Evolutionary conservation across 2,113 vertebrate genomes (phyloP).

Genomic region (Mastomys natalensis): DNA sequence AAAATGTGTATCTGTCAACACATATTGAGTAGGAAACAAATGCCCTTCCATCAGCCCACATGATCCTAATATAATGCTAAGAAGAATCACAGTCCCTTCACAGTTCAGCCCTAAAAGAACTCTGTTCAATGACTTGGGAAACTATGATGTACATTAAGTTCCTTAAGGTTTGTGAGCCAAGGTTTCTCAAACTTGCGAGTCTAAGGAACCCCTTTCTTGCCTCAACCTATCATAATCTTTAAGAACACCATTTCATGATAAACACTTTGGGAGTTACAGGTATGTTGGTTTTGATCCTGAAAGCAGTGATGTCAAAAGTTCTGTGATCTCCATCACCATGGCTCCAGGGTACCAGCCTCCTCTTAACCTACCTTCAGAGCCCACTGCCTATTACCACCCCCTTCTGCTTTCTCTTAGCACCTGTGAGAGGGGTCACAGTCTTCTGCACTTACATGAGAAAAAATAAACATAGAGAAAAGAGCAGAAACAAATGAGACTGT

Average conservation of each 20-base stretch:
- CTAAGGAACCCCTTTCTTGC: neutral
- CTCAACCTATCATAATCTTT: neutral
- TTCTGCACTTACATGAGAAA: constrained; percentile 32
- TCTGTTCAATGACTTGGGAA: neutral
- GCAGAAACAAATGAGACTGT: neutral
- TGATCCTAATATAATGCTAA: neutral
- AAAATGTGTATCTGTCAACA: neutral
- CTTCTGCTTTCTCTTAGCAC: constrained; percentile 16
- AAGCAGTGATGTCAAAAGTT: neutral
- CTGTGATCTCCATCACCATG: neutral
- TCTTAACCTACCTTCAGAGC: neutral
- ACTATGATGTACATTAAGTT: neutral
- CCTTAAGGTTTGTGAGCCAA: neutral
- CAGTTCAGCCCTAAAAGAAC: neutral
- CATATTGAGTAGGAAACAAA: neutral
- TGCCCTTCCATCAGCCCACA: neutral
- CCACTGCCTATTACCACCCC: accelerated
- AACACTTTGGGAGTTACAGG: neutral
- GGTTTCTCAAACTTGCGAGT: neutral
- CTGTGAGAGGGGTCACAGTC: neutral
- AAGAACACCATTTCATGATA: neutral
- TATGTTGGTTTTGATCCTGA: neutral
- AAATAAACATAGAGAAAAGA: constrained; percentile 28
- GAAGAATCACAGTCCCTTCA: neutral
- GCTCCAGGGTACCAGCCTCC: neutral